A percentile compares a stretch with the other conserved stretches of the same genome.
Conservation (phyloP, 2,888 invertebrate genomes). For the Biston stratarius region DNA sequence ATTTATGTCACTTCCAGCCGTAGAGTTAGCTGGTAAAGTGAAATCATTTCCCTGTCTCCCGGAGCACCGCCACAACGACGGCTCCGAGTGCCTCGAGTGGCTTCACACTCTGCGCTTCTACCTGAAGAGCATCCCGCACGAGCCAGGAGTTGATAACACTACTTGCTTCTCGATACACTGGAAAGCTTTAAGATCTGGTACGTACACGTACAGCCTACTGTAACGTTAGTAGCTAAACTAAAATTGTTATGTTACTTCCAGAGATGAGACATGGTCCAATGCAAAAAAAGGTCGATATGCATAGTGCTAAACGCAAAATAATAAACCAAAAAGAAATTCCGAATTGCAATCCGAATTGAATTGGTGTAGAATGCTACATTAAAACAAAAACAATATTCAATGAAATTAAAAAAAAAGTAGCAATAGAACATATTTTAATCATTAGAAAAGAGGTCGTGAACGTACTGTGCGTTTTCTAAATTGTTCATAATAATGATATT, state of each 20-base stretch:
- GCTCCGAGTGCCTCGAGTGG: slow-evolving; percentile 94
- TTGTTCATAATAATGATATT: no score
- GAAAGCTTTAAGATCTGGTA: slow-evolving; percentile 89
- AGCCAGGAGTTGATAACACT: slow-evolving; percentile 86
- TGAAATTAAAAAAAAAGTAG: no score
- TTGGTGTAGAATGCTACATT: no score
- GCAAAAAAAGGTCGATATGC: no score
- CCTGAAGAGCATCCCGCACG: slow-evolving; percentile 85
- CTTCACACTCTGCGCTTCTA: slow-evolving; percentile 91
- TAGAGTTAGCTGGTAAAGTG: slow-evolving; percentile 86
- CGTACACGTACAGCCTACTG: slow-evolving; percentile 31
- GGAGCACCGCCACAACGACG: slow-evolving; percentile 85
- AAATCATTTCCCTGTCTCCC: slow-evolving; percentile 91
- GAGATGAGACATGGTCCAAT: no score
- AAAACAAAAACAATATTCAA: no score
- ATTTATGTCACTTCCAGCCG: slow-evolving; percentile 66
- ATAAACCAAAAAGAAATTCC: no score
- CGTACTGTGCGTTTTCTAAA: no score
- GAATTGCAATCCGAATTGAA: no score
- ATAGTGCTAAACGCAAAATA: no score
- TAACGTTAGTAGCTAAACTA: neutral
- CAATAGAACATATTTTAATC: no score
- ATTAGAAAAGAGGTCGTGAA: no score
- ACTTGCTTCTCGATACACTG: slow-evolving; percentile 95
- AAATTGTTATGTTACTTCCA: neutral